Evolutionary conservation across 2,797 vertebrate species (phyloP), one percentile per base, ranked within the genome.

Genomic region (Coreius guichenoti): DNA sequence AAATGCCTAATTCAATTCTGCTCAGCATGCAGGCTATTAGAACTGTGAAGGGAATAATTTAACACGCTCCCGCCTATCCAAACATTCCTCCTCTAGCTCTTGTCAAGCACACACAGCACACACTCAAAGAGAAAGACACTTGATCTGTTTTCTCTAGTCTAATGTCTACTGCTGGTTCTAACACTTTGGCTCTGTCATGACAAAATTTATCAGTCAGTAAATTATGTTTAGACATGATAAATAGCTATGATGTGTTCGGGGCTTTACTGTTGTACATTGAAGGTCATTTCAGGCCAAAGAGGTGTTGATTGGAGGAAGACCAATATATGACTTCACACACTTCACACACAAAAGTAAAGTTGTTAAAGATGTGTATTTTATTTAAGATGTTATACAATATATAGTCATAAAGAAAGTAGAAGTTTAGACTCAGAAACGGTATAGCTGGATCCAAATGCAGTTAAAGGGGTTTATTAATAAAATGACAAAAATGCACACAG

Each of bases 1-100:
- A 58, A 82, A 70, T 23, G 49, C 49, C 36, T 61, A 70, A 79
- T 79, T 84, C 33, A 70, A 84, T 79, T 84, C 74, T 65, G 72
- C 72, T 65, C 82, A 79, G 75, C 65, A 78, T 79, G 65, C 51
- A 29, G n/a, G 63, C 65, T 67, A 23, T 78, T 67, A 69, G 73
- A 31, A 31, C 65, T 78, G 65, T 56, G 36, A 70, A 43, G 49
- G 51, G 74, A 84, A 70, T 84, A 31, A 69, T 69, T 79, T 29
- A 84, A 69, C 65, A 58, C 1, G n/a, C 8, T 49, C 26, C 78
- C 74, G 58, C 12, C 74, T 31, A 16, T 79, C n/a, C n/a, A 8
- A 78, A 70, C 26, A 58, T 67, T 70, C 19, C 36, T 77, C 61
- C n/a, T 69, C 49, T n/a, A 54, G 5, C 67, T 70, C 33, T 49